Percentiles rank a stretch among this genome's conserved stretches.
phyloP scores from a whole-genome alignment of 2,888 invertebrate species.

The Gnatocerus cornutus region DNA sequence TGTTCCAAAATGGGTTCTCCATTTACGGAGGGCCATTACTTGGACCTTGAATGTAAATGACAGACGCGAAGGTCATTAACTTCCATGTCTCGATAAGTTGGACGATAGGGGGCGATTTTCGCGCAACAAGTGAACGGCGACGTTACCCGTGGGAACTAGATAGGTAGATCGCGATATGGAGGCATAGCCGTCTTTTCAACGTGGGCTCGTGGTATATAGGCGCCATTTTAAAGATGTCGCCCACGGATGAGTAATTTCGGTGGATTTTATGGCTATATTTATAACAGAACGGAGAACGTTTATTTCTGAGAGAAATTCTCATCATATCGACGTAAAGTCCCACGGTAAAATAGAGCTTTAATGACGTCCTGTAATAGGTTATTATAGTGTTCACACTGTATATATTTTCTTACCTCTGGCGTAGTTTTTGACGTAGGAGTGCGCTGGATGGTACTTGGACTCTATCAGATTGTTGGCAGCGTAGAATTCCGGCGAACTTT shows the following conservation, averaged over 20 bases:
- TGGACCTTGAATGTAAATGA: conserved; percentile 51
- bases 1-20: conserved; percentile 54
- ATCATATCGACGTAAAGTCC: no score
- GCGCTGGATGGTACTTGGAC: conserved; percentile 80
- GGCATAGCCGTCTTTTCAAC: conserved; percentile 8
- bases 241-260: no score
- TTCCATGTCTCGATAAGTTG: conserved; percentile 18
- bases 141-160: not conserved
- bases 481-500: conserved; percentile 84
- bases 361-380: no score
- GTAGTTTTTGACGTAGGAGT: conserved; percentile 80
- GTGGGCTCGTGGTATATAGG: no score
- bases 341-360: no score
- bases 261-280: no score
- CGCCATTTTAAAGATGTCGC: no score
- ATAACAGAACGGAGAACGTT: no score
- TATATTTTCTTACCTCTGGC: conserved; percentile 75
- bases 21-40: conserved; percentile 50
- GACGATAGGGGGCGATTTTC: conserved; percentile 27
- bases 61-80: conserved; percentile 53
- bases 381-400: no score
- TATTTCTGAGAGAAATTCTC: no score
- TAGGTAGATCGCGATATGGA: conserved; percentile 1
- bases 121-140: conserved; percentile 23
- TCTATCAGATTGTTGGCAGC: conserved; percentile 74